Evolutionary conservation across 2,888 invertebrate species (phyloP).

Genomic region (Ctena decussata): DNA sequence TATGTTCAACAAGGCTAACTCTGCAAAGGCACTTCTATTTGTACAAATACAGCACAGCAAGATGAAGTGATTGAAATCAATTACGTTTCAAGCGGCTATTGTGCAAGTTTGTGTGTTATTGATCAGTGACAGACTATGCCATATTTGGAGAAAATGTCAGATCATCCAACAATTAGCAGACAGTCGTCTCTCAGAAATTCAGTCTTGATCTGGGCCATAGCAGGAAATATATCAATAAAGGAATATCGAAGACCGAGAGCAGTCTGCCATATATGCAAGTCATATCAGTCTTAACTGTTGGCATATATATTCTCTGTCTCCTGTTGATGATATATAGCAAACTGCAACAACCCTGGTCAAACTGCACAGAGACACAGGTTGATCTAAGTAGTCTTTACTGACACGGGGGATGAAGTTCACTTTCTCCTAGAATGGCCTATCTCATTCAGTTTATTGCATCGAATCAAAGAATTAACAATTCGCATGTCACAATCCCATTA

Average conservation of each 20-base stretch:
- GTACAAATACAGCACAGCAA: not conserved
- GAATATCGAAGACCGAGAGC: no score
- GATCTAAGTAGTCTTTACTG: no score
- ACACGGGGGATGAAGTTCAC: no score
- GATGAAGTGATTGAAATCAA: not conserved
- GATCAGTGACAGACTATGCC: not conserved
- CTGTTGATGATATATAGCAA: no score
- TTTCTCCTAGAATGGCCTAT: no score
- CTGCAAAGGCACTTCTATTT: not conserved
- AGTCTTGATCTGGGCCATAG: not conserved
- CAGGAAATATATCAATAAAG: no score
- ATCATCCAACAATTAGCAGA: not conserved
- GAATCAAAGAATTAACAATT: not conserved
- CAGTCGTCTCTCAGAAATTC: not conserved
- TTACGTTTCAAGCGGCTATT: not conserved
- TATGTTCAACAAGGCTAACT: no score
- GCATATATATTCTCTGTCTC: no score
- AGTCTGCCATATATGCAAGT: no score
- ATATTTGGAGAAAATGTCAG: slow-evolving; percentile 3
- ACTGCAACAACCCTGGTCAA: no score
- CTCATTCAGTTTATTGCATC: not conserved
- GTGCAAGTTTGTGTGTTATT: slow-evolving; percentile 4
- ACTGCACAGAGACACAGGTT: no score
- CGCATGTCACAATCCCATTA: not conserved
- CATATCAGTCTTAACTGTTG: no score